Percentiles rank a stretch among this genome's conserved stretches.
phyloP scores from a whole-genome alignment of 2,113 vertebrate species.

The Bettongia penicillata region DNA sequence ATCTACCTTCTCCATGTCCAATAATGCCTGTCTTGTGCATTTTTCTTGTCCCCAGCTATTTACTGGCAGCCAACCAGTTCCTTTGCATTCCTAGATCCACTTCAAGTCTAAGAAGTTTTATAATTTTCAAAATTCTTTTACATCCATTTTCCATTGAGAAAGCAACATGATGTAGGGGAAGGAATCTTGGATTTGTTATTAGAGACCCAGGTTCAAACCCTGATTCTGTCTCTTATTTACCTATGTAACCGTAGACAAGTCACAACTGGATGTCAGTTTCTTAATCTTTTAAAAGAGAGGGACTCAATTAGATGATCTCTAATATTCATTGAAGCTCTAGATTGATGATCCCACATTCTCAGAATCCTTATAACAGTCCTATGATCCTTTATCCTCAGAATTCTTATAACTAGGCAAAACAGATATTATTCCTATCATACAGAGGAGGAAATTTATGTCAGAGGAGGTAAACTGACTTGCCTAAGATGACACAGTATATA shows the following conservation, averaged over 20 bases:
- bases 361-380: neutral
- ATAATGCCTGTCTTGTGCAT: neutral
- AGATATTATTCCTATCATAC: neutral
- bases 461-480: neutral
- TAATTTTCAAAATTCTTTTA: neutral
- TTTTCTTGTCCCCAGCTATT: neutral
- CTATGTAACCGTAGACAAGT: neutral
- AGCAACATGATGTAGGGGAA: neutral
- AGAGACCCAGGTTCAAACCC: neutral
- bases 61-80: neutral
- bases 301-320: neutral
- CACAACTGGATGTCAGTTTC: neutral
- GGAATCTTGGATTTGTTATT: neutral
- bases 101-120: neutral
- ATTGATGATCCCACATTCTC: neutral
- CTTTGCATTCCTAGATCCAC: neutral
- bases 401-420: neutral
- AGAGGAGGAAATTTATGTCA: neutral
- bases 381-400: neutral
- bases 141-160: neutral
- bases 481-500: neutral
- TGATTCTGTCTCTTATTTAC: neutral
- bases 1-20: neutral
- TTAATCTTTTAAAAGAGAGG: neutral
- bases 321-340: neutral